Base-by-base conservation (phyloP, 2,888 invertebrate genomes). In the Leptodirus hochenwartii region DNA sequence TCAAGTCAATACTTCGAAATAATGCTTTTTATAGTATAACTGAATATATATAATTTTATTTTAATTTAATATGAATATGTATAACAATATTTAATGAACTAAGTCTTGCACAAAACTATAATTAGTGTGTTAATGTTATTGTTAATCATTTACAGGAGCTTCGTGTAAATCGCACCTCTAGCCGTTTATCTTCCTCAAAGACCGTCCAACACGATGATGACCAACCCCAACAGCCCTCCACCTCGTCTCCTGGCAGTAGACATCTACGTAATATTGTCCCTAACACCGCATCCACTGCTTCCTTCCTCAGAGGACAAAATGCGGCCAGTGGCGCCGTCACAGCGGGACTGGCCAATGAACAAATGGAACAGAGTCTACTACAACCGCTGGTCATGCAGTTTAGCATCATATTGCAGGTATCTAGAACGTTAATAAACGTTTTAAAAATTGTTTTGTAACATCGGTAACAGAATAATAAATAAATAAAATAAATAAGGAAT, bases 331-430 rank as follows among this genome's bases (percentile, higher is more conserved):
- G n/a, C n/a, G n/a, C n/a, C n/a, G 23, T 22, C 31, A 47, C 31
- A 32, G n/a, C n/a, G n/a, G n/a, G 8, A 20, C 20, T 9, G 20
- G 20, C n/a, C 20, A 20, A 33, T 22, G 26, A 15, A 15, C 12
- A 15, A n/a, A 32, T 25, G 14, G 65, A 64, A 36, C 64, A 71
- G 36, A 64, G 71, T 13, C 51, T 82, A 15, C 56, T 82, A 16
- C 77, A 82, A 44, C 87, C 87, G 1, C 63, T 87, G 36, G 79
- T 82, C 11, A 75, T 88, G 66, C 84, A 88, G 51, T 88, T 88
- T 58, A 77, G 80, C 33, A 68, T 87, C 15, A 66, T 84, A 35
- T 56, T 93, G 29, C 72, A 73, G 62, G 70, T 70, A 46, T 38
- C 30, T 36, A n/a, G n/a, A n/a, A n/a, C n/a, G n/a, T n/a, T n/a